Evolutionary conservation across 2,113 vertebrate species (phyloP).

Genomic region (Hippocampus zosterae): DNA sequence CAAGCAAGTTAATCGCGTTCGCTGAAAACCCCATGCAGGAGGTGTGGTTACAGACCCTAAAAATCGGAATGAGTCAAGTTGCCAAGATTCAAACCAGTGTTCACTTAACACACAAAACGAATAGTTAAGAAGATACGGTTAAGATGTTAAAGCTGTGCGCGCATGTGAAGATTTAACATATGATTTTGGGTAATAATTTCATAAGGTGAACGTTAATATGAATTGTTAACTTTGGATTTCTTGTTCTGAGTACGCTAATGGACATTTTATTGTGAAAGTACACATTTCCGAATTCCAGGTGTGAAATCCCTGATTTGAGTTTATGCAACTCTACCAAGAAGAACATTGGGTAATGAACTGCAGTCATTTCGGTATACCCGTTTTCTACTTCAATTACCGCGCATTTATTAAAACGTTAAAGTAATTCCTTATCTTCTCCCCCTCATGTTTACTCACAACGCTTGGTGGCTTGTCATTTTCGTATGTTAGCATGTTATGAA

Average conservation of each 20-base stretch:
- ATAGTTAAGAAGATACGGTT: not conserved
- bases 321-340: constrained; percentile 1
- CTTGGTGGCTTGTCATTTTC: not conserved
- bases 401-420: not conserved
- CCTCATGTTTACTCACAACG: not conserved
- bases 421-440: not conserved
- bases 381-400: not conserved
- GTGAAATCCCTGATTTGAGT: not conserved
- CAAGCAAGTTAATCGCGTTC: no score
- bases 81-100: not conserved
- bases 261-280: constrained; percentile 39
- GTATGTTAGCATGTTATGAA: not conserved
- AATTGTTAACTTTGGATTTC: not conserved
- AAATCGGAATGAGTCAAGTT: not conserved
- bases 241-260: not conserved
- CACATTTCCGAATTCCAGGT: not conserved
- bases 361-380: constrained; percentile 27
- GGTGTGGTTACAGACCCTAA: no score
- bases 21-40: no score
- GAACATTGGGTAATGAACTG: constrained; percentile 20
- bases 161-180: not conserved
- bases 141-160: not conserved
- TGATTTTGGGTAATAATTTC: no score
- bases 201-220: not conserved
- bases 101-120: not conserved